Base-by-base conservation (phyloP, 2,113 vertebrate genomes). In the Chunga burmeisteri region DNA sequence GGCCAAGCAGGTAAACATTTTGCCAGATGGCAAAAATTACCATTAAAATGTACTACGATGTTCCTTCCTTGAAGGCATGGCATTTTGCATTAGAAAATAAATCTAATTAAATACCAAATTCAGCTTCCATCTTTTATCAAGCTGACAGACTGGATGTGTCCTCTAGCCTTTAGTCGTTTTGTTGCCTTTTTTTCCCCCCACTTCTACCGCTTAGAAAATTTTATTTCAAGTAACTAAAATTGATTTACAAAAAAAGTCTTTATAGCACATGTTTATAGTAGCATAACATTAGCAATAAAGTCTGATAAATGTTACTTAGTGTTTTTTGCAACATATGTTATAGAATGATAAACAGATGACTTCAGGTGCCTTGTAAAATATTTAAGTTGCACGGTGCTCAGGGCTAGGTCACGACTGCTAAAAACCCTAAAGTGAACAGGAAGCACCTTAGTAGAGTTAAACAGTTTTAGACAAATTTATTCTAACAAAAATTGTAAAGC, bases 241-340 rank as follows among this genome's bases (percentile, higher is more conserved):
- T 70, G 34, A 93, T 58, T 88, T 77, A 68, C 2, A 4, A 9
- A 47, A 6, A 52, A 53, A 17, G 17, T 44, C 49, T 79, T 53
- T 29, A 20, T 23, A 85, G 85, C 40, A 42, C 49, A 55, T 71
- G 50, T 73, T 92, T 77, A 53, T 10, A 50, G 79, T 11, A 74
- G 52, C 50, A n/a, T 13, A 83, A 88, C 4, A 19, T 55, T 19
- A 55, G 82, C 79, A 94, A 55, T 42, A 88, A 94, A 74, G 93
- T 58, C 86, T 86, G 88, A 90, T 86, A 66, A 80, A 83, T 47
- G 85, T 81, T 90, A 83, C 30, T 85, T 83, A 59, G 50, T 16
- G 85, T 5, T 59, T 74, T 74, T 46, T 70, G 67, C 82, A 73
- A 38, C 82, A 55, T 26, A 61, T 58, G 90, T 29, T 73, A 25